Percentiles rank a stretch among this genome's conserved stretches.
Conservation (phyloP, 2,113 vertebrate species). For the Salvelinus sp. region DNA sequence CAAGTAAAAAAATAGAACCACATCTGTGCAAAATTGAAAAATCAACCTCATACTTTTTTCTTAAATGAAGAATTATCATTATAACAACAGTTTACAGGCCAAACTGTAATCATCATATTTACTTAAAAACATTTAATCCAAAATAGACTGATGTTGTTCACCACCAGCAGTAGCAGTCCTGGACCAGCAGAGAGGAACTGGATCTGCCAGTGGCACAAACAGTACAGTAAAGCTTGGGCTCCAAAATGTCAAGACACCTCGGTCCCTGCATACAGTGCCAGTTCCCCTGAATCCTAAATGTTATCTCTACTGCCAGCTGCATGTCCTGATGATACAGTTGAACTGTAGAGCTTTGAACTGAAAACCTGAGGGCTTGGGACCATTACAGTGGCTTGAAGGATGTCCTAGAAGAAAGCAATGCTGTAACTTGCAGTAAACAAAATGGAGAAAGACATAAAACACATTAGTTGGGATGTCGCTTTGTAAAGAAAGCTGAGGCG, state of each 20-base stretch:
- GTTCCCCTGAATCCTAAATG: slow-evolving; percentile 51
- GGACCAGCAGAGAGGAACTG: slow-evolving; percentile 14
- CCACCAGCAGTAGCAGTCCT: slow-evolving; percentile 10
- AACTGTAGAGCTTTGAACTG: slow-evolving; percentile 57
- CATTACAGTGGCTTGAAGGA: slow-evolving; percentile 25
- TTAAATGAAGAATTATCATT: slow-evolving; percentile 13
- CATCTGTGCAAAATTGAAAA: not conserved
- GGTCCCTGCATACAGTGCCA: slow-evolving; percentile 51
- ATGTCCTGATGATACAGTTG: slow-evolving; percentile 52
- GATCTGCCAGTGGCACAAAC: slow-evolving; percentile 42
- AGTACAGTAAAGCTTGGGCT: slow-evolving; percentile 29
- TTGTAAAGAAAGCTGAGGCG: not conserved
- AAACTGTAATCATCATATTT: slow-evolving; percentile 32
- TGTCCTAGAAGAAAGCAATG: slow-evolving; percentile 32
- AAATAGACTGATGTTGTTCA: slow-evolving; percentile 1
- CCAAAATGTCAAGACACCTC: slow-evolving; percentile 34
- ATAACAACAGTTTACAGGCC: slow-evolving; percentile 16
- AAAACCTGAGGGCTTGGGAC: slow-evolving; percentile 48
- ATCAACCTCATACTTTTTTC: no score
- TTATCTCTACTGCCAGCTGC: slow-evolving; percentile 60
- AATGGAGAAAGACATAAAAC: not conserved
- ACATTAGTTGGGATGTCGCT: slow-evolving; percentile 1
- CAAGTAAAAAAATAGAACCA: no score
- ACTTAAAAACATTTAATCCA: not conserved
- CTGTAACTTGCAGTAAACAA: not conserved